Conservation (phyloP, 2,113 vertebrate genomes). For the Anguilla rostrata region DNA sequence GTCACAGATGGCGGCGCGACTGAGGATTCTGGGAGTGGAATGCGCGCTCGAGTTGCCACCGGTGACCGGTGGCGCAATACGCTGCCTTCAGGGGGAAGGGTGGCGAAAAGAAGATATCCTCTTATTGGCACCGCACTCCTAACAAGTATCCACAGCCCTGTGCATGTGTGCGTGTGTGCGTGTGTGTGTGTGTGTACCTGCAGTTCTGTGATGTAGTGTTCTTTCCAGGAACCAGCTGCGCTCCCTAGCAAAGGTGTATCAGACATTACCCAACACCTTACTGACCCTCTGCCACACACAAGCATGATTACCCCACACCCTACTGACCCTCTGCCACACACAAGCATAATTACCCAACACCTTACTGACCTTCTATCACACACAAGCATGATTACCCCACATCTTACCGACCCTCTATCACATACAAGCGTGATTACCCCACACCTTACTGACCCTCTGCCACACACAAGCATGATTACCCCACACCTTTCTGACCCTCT, state of each 20-base stretch:
- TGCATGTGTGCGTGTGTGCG: background rate
- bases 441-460: too few relatives aligned
- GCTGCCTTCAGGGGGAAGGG: background rate
- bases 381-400: too few relatives aligned
- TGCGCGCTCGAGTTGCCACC: background rate
- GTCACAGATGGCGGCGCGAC: background rate
- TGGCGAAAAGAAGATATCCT: background rate
- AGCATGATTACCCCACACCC: too few relatives aligned
- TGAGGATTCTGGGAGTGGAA: background rate
- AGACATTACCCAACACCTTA: too few relatives aligned
- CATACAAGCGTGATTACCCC: slow-evolving; percentile 7
- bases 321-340: background rate
- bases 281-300: too few relatives aligned
- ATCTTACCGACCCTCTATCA: too few relatives aligned
- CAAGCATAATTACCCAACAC: background rate
- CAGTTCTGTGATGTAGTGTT: background rate
- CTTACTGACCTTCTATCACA: too few relatives aligned
- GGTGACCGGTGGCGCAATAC: background rate
- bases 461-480: too few relatives aligned
- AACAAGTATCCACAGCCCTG: background rate
- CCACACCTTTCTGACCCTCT: too few relatives aligned
- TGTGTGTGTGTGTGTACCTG: background rate
- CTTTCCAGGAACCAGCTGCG: background rate
- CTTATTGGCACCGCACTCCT: background rate
- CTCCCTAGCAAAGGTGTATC: background rate